Percentiles rank a stretch among this genome's conserved stretches.
Evolutionary conservation across 2,888 invertebrate genomes (phyloP).

Genomic region (Noctua janthina): DNA sequence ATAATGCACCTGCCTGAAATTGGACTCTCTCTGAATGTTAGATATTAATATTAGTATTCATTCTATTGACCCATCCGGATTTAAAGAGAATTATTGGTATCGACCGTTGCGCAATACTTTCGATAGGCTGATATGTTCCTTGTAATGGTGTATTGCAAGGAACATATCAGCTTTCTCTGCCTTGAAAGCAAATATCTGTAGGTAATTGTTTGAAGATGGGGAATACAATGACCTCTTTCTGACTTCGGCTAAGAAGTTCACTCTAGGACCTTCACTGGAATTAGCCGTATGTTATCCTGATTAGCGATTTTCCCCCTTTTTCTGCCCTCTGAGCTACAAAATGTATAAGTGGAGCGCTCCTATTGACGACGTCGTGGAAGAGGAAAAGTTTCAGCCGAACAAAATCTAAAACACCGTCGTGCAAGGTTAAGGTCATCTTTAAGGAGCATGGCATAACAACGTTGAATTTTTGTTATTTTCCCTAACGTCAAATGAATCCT

Average conservation of each 20-base stretch:
- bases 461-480: not conserved
- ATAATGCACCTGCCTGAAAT: conserved; percentile 45
- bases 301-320: not conserved
- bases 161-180: too few species aligned
- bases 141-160: not conserved
- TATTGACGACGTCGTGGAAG: not conserved
- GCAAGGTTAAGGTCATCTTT: not conserved
- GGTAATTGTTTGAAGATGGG: not conserved
- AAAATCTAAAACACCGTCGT: not conserved
- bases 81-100: not conserved
- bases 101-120: not conserved
- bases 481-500: not conserved
- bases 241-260: not conserved
- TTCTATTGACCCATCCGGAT: conserved; percentile 18
- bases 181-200: not conserved
- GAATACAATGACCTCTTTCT: not conserved
- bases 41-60: conserved; percentile 39
- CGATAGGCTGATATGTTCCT: not conserved
- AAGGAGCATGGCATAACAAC: not conserved
- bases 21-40: conserved; percentile 33
- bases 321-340: not conserved
- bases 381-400: not conserved
- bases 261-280: not conserved
- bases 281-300: too few species aligned
- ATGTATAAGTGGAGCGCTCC: not conserved